phyloP scores from a whole-genome alignment of 2,113 vertebrate genomes.

The Rhinoderma darwinii region DNA sequence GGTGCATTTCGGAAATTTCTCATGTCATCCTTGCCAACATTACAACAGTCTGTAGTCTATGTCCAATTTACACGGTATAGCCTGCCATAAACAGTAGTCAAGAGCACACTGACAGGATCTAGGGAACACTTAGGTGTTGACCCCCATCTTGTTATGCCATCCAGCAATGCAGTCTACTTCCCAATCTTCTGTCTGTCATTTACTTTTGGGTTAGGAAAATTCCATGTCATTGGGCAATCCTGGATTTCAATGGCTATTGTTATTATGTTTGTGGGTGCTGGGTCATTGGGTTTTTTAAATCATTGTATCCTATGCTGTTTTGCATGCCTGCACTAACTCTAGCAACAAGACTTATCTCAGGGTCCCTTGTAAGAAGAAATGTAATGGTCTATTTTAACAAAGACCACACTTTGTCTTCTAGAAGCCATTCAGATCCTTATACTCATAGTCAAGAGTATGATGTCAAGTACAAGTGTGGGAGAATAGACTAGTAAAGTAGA shows the following conservation, averaged over 20 bases:
- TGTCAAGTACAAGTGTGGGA: neutral
- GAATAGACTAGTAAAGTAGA: too few relatives aligned
- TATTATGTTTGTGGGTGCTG: neutral
- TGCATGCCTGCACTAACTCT: neutral
- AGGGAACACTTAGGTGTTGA: neutral
- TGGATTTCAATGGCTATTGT: neutral
- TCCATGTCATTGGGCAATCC: conserved; percentile 11
- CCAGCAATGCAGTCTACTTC: neutral
- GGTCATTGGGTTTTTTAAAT: neutral
- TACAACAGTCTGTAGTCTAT: neutral
- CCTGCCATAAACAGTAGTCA: neutral
- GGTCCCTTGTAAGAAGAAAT: neutral
- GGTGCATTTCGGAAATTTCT: neutral
- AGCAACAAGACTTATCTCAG: conserved; percentile 11
- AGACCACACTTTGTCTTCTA: neutral
- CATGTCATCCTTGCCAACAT: neutral
- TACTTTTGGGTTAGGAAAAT: conserved; percentile 10
- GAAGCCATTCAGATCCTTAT: neutral
- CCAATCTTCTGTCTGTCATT: conserved; percentile 19
- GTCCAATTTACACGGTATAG: neutral
- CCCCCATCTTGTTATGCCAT: neutral
- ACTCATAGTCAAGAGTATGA: neutral
- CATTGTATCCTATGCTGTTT: neutral
- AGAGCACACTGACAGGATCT: neutral
- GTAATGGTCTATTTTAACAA: conserved; percentile 2